Percentiles rank a stretch among this genome's conserved stretches.
Conservation (phyloP, 2,797 vertebrate genomes). For the Phalanger gymnotis region DNA sequence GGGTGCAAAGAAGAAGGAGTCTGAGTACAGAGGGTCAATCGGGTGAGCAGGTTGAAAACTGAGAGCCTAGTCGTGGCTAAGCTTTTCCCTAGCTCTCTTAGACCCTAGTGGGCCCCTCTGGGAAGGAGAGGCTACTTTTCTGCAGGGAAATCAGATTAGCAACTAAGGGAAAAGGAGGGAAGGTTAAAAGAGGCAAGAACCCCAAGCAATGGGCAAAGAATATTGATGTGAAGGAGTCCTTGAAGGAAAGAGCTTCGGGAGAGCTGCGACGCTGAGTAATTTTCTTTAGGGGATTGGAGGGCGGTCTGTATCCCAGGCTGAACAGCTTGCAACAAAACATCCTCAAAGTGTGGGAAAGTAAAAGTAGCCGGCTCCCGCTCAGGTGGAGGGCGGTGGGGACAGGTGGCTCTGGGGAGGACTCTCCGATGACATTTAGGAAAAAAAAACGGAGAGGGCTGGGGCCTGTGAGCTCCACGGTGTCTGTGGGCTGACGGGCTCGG, state of each 20-base stretch:
- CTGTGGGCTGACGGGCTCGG: background rate
- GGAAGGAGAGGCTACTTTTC: background rate
- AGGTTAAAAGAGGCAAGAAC: background rate
- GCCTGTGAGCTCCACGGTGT: background rate
- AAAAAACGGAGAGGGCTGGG: background rate
- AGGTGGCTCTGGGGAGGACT: background rate
- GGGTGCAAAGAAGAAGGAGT: background rate
- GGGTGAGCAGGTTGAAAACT: background rate
- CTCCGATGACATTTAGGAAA: background rate
- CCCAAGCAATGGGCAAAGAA: background rate
- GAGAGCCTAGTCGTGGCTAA: background rate
- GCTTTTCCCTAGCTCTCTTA: background rate
- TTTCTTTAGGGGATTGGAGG: conserved; percentile 3
- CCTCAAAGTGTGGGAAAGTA: background rate
- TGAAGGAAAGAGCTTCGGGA: background rate
- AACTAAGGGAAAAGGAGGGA: background rate
- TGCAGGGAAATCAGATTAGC: background rate
- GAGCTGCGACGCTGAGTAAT: background rate
- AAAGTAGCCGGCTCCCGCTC: background rate
- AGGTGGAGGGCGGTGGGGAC: background rate
- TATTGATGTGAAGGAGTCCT: background rate
- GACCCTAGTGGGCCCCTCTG: background rate
- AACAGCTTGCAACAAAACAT: background rate
- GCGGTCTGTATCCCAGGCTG: background rate
- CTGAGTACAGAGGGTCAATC: background rate